These are phyloP conservation scores for Leptinotarsa rubiginosa DNA, from an alignment of 2,888 invertebrate genomes.

Conservation along the genomic window DNA sequence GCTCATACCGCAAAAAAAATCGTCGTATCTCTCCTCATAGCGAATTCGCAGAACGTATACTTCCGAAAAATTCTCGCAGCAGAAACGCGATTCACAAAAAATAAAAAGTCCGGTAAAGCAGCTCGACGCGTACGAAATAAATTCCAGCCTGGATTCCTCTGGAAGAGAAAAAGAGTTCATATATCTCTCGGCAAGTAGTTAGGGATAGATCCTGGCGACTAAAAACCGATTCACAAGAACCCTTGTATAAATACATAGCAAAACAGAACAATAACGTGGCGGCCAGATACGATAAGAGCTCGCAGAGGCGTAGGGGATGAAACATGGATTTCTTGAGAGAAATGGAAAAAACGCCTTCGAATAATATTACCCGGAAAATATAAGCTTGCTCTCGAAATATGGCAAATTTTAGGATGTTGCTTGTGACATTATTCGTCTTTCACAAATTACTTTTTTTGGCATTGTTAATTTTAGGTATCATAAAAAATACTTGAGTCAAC, in stretches of 20 bases:
- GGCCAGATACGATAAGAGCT: slow-evolving; percentile 39
- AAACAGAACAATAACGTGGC: slow-evolving; percentile 56
- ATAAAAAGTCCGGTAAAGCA: slow-evolving; percentile 25
- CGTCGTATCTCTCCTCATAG: slow-evolving; percentile 33
- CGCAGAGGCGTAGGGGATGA: slow-evolving; percentile 36
- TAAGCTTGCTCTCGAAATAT: not conserved
- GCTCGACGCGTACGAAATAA: slow-evolving; percentile 32
- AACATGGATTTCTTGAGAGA: slow-evolving; percentile 13
- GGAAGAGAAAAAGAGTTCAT: slow-evolving; percentile 41
- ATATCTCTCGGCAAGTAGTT: slow-evolving; percentile 49
- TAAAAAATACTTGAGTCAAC: no score
- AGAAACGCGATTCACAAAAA: slow-evolving; percentile 28
- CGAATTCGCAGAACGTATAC: not conserved
- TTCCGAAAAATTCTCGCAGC: slow-evolving; percentile 28
- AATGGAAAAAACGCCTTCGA: not conserved
- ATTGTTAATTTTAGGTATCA: no score
- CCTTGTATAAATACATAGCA: slow-evolving; percentile 62
- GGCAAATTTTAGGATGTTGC: not conserved
- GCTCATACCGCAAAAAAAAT: slow-evolving; percentile 19
- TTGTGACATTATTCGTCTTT: not conserved
- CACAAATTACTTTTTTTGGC: no score
- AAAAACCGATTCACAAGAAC: slow-evolving; percentile 55
- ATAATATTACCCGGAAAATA: not conserved
- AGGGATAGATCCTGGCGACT: slow-evolving; percentile 54
- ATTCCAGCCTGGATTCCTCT: slow-evolving; percentile 28